phyloP scores from a whole-genome alignment of 2,888 invertebrate genomes.

The Sinodicranocentrus sp. region DNA sequence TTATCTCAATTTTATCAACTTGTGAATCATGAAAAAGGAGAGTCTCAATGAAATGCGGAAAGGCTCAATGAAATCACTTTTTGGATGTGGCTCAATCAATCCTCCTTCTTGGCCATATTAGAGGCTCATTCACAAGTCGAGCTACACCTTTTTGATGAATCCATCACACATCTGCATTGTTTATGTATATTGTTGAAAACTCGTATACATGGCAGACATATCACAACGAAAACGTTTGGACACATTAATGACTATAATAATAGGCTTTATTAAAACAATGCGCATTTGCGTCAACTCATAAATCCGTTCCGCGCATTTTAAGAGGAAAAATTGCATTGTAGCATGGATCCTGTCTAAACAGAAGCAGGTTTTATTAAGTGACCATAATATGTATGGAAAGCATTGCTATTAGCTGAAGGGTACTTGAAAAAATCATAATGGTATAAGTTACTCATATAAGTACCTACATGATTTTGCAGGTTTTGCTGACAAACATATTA shows the following conservation, averaged over 20 bases:
- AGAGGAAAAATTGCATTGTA: conserved; percentile 56
- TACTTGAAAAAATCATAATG: too few relatives aligned
- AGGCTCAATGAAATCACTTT: conserved; percentile 38
- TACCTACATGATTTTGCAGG: too few relatives aligned
- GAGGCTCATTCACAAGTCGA: not conserved
- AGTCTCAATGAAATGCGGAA: conserved; percentile 51
- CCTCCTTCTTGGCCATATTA: not conserved
- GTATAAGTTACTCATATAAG: too few relatives aligned
- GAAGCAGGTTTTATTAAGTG: not conserved
- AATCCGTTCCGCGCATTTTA: conserved; percentile 65
- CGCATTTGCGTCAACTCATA: conserved; percentile 56
- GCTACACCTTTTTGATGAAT: not conserved
- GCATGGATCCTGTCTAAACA: conserved; percentile 56
- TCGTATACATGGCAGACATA: not conserved
- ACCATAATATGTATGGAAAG: too few relatives aligned
- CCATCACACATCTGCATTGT: conserved; percentile 2
- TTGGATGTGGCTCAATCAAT: conserved; percentile 27
- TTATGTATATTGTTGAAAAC: not conserved
- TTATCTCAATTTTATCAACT: not conserved
- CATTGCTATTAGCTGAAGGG: too few relatives aligned
- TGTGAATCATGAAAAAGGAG: conserved; percentile 15
- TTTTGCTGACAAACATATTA: too few relatives aligned
- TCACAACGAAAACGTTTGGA: not conserved
- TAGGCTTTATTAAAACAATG: conserved; percentile 57
- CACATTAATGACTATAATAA: conserved; percentile 42